Base-by-base conservation (phyloP, 2,797 vertebrate species). In the Lagorchestes hirsutus region DNA sequence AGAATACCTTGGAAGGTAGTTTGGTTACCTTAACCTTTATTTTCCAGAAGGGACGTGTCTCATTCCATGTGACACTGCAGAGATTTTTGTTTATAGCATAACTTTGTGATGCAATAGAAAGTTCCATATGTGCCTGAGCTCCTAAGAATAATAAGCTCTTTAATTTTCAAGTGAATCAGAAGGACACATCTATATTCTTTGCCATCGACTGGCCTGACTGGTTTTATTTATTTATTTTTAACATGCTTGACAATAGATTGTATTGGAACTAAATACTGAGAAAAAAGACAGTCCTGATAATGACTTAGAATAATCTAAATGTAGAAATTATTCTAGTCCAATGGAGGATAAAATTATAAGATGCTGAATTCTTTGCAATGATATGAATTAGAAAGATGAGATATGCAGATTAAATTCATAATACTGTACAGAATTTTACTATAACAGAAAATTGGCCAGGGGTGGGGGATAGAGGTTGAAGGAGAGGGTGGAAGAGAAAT, bases 271-370 rank as follows among this genome's bases (percentile, higher is more conserved):
- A 97, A 97, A 97, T 91, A 91, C 90, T 97, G 87, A 57, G 87
- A 31, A 46, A 96, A 95, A 95, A 96, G 58, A 97, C 98, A 98
- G 94, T 95, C 90, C n/a, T 96, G 27, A 93, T 98, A 97, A 95
- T 94, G 96, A 55, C 56, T 96, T 55, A 96, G 94, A 97, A 97
- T 95, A 98, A 96, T 95, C 55, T 91, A 95, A 96, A 87, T 97
- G 92, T 95, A 93, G 91, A 98, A 98, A 98, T 97, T 97, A 97
- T 95, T 98, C 95, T 96, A 90, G 62, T 96, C 95, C 95, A 98
- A 11, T 96, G 96, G 95, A 98, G 95, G 96, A 16, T 97, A 98
- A 98, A 98, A 97, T 97, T 97, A 96, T 90, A 97, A 96, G 94
- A 91, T 93, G 96, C 95, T 97, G 97, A 98, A 96, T 97, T 97